Base-by-base conservation (phyloP, 2,888 invertebrate genomes). In the Euproctis similis region DNA sequence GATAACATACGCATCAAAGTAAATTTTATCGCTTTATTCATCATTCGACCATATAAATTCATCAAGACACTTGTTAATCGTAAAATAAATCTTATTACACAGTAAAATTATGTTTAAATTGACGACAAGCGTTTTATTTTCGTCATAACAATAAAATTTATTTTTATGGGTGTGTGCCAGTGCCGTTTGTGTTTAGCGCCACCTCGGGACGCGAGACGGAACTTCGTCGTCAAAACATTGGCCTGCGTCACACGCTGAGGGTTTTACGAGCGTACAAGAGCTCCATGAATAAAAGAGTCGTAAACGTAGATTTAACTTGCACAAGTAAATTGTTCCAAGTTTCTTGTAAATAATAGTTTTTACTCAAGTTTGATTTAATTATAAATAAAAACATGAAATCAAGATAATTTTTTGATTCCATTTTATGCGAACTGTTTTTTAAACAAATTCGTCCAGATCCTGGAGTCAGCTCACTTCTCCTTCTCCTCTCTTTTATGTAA, bases 51-150 rank as follows among this genome's bases (percentile, higher is more conserved):
- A 66, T 78, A 82, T 80, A 78, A 84, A 82, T 82, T 84, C 82
- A 84, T 82, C 82, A 81, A 77, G 80, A 77, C 76, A 76, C 77
- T 84, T 82, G 78, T 84, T 81, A 84, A 81, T 81, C 81, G 65
- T 84, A 82, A 84, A 84, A 82, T 84, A 84, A 84, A 84, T 81
- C 84, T 82, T 82, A 84, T 80, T 80, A 74, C 77, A 71, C 69
- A 75, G 69, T 82, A 72, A 82, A 82, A 80, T 82, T 68, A 80
- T 78, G 80, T 84, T 82, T 78, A 82, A 84, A 84, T 82, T 81
- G 84, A 82, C 75, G 82, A 81, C 82, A 81, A 81, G 80, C 81
- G 82, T 84, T 84, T 84, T 84, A 84, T 84, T 82, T 81, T 81
- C 78, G 70, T 78, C 81, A 84, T 84, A 84, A 84, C 82, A 84